Percentiles rank a stretch among this genome's conserved stretches.
These are phyloP conservation scores for Iselma pallidipennis DNA, from an alignment of 2,888 invertebrate genomes.

Conservation along the genomic window DNA sequence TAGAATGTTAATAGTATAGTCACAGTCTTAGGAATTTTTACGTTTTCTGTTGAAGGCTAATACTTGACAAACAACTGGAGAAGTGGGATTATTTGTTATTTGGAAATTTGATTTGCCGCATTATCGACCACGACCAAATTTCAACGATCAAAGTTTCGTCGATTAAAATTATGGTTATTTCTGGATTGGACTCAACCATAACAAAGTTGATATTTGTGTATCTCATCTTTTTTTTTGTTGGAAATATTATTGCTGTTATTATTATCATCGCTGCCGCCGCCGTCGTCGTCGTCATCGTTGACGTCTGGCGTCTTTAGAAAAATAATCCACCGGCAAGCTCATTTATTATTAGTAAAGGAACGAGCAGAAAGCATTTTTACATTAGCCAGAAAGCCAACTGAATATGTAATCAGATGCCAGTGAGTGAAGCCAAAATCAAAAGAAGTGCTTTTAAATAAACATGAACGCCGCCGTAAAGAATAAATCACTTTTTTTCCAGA, in stretches of 20 bases:
- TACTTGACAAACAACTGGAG: conserved; percentile 46
- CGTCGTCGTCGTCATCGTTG: conserved; percentile 31
- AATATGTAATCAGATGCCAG: conserved; percentile 47
- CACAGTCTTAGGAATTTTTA: neutral
- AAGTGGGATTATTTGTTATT: conserved; percentile 53
- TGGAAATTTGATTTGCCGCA: conserved; percentile 47
- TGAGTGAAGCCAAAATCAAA: conserved; percentile 46
- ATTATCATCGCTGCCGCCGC: no score
- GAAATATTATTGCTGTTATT: no score
- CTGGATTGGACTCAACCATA: no score
- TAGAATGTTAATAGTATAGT: neutral
- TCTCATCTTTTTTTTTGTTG: no score
- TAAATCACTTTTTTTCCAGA: conserved; percentile 28
- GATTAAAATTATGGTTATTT: no score
- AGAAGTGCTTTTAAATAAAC: conserved; percentile 47
- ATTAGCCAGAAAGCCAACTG: conserved; percentile 47
- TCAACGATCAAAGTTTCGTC: conserved; percentile 23
- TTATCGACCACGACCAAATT: conserved; percentile 38
- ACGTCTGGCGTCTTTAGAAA: conserved; percentile 28
- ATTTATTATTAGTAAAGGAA: conserved; percentile 49
- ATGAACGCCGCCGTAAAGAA: conserved; percentile 37
- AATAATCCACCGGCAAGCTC: conserved; percentile 33
- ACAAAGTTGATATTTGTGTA: no score
- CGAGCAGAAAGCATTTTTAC: conserved; percentile 49
- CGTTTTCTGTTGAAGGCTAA: neutral